phyloP scores from a whole-genome alignment of 2,797 vertebrate species.

The Salmo trutta region DNA sequence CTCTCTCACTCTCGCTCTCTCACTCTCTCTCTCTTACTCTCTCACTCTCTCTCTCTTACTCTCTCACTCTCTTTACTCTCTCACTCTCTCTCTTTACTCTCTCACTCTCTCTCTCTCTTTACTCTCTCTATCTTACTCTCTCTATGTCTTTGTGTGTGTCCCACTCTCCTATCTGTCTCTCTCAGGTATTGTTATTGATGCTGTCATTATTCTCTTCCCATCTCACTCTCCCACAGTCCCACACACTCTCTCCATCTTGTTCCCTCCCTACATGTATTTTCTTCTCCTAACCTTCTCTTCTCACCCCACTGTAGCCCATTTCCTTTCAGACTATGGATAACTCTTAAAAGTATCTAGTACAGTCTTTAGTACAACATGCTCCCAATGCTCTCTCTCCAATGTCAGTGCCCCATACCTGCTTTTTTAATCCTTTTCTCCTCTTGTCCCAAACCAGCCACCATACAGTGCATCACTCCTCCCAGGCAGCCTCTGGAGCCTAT shows the following conservation, averaged over 20 bases:
- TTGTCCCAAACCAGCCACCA: no score
- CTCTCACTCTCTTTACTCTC: no score
- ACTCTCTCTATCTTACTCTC: neutral
- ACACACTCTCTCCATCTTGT: neutral
- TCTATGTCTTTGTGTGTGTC: neutral
- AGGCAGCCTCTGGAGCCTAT: no score
- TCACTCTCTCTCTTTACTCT: no score
- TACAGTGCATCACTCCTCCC: neutral
- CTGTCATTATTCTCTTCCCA: neutral
- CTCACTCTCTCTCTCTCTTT: neutral
- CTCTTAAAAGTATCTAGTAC: no score
- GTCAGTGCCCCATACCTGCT: no score
- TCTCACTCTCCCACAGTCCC: conserved; percentile 1
- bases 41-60: no score
- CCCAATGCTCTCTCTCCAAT: neutral
- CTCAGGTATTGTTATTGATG: neutral
- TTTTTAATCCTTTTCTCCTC: no score
- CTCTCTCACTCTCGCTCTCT: no score
- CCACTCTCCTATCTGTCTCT: neutral
- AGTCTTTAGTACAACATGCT: neutral
- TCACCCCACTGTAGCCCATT: neutral
- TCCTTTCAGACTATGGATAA: neutral
- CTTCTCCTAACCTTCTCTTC: neutral
- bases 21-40: no score
- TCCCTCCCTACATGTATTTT: neutral